Percentiles rank a stretch among this genome's conserved stretches.
Evolutionary conservation across 64 coral and sea anemone genomes (phyloP).

Genomic region (Anthopleura sola): DNA sequence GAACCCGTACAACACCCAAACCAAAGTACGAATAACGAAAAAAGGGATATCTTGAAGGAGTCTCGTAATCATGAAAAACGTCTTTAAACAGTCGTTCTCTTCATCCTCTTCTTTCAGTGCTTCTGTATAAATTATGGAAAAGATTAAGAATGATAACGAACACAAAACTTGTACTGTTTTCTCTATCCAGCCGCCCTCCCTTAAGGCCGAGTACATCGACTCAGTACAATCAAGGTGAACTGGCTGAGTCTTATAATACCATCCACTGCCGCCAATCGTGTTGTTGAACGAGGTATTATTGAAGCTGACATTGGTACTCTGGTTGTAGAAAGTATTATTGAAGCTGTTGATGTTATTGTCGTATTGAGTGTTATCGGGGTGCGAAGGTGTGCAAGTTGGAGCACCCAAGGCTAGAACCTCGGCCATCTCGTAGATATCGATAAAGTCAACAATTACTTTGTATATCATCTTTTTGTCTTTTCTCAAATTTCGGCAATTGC

Average conservation of each 20-base stretch:
- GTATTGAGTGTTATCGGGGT: too few species aligned
- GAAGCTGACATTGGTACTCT: too few species aligned
- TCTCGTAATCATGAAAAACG: not conserved
- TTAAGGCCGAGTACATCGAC: not conserved
- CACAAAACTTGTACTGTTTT: not conserved
- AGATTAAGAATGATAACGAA: conserved; percentile 5
- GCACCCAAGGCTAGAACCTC: not conserved
- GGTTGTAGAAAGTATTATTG: not conserved
- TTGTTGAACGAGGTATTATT: too few species aligned
- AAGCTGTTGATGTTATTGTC: not conserved
- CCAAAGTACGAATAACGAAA: not conserved
- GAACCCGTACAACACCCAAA: not conserved
- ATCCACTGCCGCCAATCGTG: not conserved
- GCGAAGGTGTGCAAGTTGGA: not conserved
- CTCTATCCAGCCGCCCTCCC: not conserved
- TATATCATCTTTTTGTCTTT: not conserved
- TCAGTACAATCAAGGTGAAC: not conserved
- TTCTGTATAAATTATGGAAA: not conserved
- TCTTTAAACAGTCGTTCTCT: not conserved
- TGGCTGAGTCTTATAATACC: not conserved
- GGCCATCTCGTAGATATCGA: not conserved
- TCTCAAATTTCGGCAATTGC: not conserved
- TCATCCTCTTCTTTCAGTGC: not conserved
- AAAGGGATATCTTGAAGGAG: conserved; percentile 9
- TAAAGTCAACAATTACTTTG: not conserved